These are phyloP conservation scores for Dreissena rostriformis DNA, from an alignment of 1,140 invertebrate genomes.

Conservation along the genomic window DNA sequence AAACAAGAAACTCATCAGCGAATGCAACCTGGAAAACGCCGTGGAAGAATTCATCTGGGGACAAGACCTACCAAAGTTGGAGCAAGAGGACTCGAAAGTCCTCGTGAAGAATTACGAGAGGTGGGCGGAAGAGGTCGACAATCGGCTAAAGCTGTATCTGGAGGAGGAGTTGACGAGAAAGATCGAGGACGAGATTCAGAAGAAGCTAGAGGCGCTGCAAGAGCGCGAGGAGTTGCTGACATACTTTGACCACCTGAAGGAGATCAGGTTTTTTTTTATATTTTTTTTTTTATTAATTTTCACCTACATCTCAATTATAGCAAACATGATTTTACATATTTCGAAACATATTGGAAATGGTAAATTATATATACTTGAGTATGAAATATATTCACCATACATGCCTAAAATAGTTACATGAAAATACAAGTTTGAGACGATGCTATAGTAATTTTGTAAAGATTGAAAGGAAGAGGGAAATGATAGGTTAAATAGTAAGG, in stretches of 20 bases:
- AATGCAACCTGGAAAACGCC: not conserved
- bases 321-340: too few relatives aligned
- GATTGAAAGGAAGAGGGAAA: too few relatives aligned
- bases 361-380: too few relatives aligned
- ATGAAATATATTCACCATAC: too few relatives aligned
- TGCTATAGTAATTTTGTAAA: too few relatives aligned
- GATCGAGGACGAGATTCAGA: conserved; percentile 3
- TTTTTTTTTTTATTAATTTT: too few relatives aligned
- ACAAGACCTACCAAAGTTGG: conserved; percentile 5
- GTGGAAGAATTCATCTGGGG: conserved; percentile 5
- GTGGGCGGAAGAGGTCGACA: conserved; percentile 16
- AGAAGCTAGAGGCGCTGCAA: conserved; percentile 23
- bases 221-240: conserved; percentile 41
- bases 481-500: too few relatives aligned
- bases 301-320: too few relatives aligned
- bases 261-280: not conserved
- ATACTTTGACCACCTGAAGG: conserved; percentile 31
- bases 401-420: too few relatives aligned
- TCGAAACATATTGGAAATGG: too few relatives aligned
- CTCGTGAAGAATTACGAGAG: conserved; percentile 3
- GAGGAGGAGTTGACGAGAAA: not conserved
- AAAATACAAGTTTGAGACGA: too few relatives aligned
- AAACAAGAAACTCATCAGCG: conserved; percentile 8
- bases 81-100: conserved; percentile 5
- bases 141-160: not conserved